A percentile compares a stretch with the other conserved stretches of the same genome.
Evolutionary conservation across 1,140 invertebrate genomes (phyloP).

Genomic region (Drosophila seguyi): DNA sequence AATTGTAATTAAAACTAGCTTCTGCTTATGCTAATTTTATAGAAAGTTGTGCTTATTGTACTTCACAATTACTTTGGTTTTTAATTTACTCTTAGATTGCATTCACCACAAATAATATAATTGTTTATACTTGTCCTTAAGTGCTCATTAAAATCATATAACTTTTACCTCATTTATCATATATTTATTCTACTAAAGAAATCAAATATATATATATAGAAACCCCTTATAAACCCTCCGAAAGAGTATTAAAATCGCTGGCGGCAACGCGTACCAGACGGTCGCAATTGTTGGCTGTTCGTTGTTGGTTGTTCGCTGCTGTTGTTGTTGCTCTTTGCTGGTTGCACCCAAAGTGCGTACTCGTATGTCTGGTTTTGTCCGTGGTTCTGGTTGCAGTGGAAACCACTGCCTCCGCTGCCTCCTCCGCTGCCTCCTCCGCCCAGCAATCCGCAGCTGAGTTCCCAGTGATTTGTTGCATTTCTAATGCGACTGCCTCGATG

Average conservation of each 20-base stretch:
- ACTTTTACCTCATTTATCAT: background rate
- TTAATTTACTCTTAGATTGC: too few species aligned
- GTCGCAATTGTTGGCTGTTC: slow-evolving; percentile 48
- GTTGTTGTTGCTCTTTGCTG: slow-evolving; percentile 45
- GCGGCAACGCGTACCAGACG: slow-evolving; percentile 72
- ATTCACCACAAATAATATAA: background rate
- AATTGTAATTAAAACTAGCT: background rate
- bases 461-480: slow-evolving; percentile 81
- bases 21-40: background rate
- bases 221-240: background rate
- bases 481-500: slow-evolving; percentile 69
- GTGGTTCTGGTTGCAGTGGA: slow-evolving; percentile 55
- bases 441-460: slow-evolving; percentile 17
- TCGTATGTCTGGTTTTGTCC: slow-evolving; percentile 79
- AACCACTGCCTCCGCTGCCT: slow-evolving; percentile 21
- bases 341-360: slow-evolving; percentile 79
- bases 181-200: background rate
- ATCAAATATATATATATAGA: background rate
- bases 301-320: slow-evolving; percentile 25
- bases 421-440: too few species aligned
- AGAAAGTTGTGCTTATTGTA: too few species aligned
- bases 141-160: background rate
- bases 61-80: too few species aligned
- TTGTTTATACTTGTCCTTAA: background rate
- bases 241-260: slow-evolving; percentile 53